Percentiles rank a stretch among this genome's conserved stretches.
These are phyloP conservation scores for Columba livia DNA, from an alignment of 2,113 vertebrate species.

Conservation along the genomic window DNA sequence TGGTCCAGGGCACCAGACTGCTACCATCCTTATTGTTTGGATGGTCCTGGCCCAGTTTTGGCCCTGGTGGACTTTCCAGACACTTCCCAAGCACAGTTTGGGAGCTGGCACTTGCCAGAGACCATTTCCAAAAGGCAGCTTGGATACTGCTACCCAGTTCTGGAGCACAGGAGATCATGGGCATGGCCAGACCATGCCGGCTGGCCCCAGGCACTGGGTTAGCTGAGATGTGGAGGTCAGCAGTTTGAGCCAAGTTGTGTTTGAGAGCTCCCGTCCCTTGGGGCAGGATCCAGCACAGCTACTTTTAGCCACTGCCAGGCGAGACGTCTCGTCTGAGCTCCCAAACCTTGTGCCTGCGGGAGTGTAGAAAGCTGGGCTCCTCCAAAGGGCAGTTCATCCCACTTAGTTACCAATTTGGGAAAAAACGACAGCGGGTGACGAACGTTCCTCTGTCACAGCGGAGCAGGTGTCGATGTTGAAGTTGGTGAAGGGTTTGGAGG, in stretches of 20 bases:
- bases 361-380: background rate
- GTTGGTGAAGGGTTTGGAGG: no score
- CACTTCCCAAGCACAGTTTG: background rate
- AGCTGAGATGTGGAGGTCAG: background rate
- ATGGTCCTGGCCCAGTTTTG: background rate
- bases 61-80: background rate
- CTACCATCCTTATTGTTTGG: accelerated
- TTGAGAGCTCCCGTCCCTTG: background rate
- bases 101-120: background rate
- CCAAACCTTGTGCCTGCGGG: accelerated
- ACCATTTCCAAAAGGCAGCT: background rate
- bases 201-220: background rate
- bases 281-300: background rate
- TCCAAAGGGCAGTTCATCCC: background rate
- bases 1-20: background rate
- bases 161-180: background rate
- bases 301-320: background rate
- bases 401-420: background rate
- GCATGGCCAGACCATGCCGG: accelerated
- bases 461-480: background rate
- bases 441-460: accelerated
- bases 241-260: background rate
- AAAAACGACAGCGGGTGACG: accelerated
- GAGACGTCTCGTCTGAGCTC: background rate
- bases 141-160: background rate